Base-by-base conservation (phyloP, 1,140 invertebrate species). In the Drosophila sechellia region DNA sequence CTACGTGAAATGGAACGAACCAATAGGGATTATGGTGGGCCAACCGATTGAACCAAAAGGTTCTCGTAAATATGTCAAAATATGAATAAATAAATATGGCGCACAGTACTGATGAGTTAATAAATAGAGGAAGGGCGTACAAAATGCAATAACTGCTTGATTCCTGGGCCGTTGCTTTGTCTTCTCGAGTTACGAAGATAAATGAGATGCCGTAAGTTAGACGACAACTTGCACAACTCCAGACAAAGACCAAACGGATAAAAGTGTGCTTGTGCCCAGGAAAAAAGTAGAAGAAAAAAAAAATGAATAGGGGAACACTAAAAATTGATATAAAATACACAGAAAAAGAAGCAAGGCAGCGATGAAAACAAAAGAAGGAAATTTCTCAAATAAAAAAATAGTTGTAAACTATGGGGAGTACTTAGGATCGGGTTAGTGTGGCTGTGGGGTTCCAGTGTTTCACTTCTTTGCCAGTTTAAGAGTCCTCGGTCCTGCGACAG, bases 1-100 rank as follows among this genome's bases (percentile, higher is more conserved):
- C 95, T 98, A 49, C 55, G 37, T 43, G 31, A 49, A 15, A 43
- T 77, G 8, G 37, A 77, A 45, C 22, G 12, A 2, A 27, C 64
- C 13, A 22, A 37, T 6, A 6, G 37, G 22, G 43, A 45, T 22
- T 13, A 22, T 12, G 22, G 11, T 25, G 45, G 45, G 13, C 46
- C 46, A 48, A 12, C 8, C 34, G 65, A 74, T 46, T 56, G 53
- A 57, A 22, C n/a, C 22, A 10, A 3, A 5, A 55, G 43, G 34
- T 34, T 43, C n/a, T 22, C 50, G 56, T 64, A 74, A 64, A 74
- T 64, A 75, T 74, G 52, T 63, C 43, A 22, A 46, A 55, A 69
- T 34, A 25, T 17, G 25, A n/a, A 10, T 11, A 13, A 15, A 40
- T 37, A 45, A 35, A 46, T 12, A 64, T 45, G 55, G 31, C 31